Conservation (phyloP, 2,888 invertebrate genomes). For the Clivina fossor region DNA sequence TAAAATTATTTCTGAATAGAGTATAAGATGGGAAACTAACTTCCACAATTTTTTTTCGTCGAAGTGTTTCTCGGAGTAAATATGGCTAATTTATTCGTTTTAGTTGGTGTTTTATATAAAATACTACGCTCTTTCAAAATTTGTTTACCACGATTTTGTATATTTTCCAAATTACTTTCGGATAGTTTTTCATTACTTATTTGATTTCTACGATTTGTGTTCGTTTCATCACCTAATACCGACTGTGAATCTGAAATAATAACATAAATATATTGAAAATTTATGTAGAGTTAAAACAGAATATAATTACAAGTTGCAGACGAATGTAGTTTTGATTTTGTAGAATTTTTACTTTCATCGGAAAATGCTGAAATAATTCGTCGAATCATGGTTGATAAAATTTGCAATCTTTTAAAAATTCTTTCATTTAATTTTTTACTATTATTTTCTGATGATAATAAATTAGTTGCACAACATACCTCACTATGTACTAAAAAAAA, state of each 20-base stretch:
- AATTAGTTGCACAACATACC: slow-evolving; percentile 41
- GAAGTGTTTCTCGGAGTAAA: slow-evolving; percentile 6
- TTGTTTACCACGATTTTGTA: slow-evolving; percentile 45
- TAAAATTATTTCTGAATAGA: slow-evolving; percentile 1
- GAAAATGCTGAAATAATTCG: slow-evolving; percentile 42
- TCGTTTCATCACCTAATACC: slow-evolving; percentile 10
- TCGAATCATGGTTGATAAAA: slow-evolving; percentile 43
- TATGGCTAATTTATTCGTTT: slow-evolving; percentile 24
- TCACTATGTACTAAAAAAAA: slow-evolving; percentile 45
- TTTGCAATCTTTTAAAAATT: slow-evolving; percentile 46
- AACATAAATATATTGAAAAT: slow-evolving; percentile 4
- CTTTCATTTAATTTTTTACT: slow-evolving; percentile 37
- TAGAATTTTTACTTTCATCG: slow-evolving; percentile 34
- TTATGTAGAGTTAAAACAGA: background rate
- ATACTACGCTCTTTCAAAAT: slow-evolving; percentile 49
- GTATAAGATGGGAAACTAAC: slow-evolving; percentile 7
- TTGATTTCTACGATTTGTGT: background rate
- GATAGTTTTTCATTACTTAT: background rate
- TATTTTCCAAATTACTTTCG: slow-evolving; percentile 41
- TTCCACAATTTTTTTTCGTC: slow-evolving; percentile 9
- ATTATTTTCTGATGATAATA: slow-evolving; percentile 40
- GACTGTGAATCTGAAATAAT: background rate
- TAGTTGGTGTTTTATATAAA: slow-evolving; percentile 44
- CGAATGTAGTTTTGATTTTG: background rate
- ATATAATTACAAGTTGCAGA: background rate